phyloP scores from a whole-genome alignment of 1,140 invertebrate species.

The Drosophila insularis region DNA sequence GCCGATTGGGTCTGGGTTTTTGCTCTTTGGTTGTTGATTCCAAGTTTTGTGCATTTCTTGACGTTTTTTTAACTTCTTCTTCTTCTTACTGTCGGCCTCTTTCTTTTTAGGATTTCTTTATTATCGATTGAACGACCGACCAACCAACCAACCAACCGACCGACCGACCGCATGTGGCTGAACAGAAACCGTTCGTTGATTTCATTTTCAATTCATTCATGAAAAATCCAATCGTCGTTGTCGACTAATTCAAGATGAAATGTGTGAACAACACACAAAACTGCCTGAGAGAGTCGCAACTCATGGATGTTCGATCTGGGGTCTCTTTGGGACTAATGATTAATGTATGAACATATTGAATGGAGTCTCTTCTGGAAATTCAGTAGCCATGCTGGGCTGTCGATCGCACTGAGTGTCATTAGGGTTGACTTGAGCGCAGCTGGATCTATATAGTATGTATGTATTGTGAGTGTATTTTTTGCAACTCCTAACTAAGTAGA shows the following conservation, averaged over 20 bases:
- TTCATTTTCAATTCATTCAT: conserved; percentile 71
- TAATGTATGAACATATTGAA: conserved; percentile 69
- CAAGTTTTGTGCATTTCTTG: conserved; percentile 70
- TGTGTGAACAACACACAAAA: conserved; percentile 72
- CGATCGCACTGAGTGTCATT: conserved; percentile 75
- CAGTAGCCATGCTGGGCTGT: conserved; percentile 68
- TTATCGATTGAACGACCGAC: conserved; percentile 42
- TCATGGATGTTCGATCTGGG: conserved; percentile 7
- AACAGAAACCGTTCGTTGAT: conserved; percentile 30
- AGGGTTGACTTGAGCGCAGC: conserved; percentile 71
- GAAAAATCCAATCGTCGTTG: conserved; percentile 40
- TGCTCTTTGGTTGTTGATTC: conserved; percentile 10
- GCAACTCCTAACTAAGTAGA: conserved; percentile 36
- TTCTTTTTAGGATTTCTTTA: conserved; percentile 62
- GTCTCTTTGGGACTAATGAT: conserved; percentile 52
- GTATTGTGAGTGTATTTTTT: no score
- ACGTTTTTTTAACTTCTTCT: conserved; percentile 13
- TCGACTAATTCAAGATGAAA: conserved; percentile 75
- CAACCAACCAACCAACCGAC: conserved; percentile 20
- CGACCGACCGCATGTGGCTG: conserved; percentile 64
- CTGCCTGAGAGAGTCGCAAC: conserved; percentile 7
- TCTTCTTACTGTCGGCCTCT: conserved; percentile 55
- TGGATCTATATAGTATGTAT: conserved; percentile 45
- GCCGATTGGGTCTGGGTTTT: conserved; percentile 34
- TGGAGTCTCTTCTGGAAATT: conserved; percentile 47